phyloP scores from a whole-genome alignment of 2,797 vertebrate genomes.

The Malacoctenus gilli region DNA sequence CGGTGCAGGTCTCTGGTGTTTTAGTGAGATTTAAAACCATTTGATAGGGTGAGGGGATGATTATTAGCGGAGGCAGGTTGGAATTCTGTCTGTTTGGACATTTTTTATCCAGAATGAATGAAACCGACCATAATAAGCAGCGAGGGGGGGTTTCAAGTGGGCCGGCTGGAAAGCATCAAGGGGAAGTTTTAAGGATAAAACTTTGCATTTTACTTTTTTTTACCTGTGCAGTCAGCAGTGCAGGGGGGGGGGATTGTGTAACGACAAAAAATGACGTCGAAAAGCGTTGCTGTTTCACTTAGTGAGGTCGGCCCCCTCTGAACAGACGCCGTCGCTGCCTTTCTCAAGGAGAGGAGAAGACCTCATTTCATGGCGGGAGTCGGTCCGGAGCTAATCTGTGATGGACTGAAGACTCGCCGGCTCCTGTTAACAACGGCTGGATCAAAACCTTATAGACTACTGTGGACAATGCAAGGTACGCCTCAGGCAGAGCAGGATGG shows the following conservation, averaged over 20 bases:
- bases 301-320: constrained; percentile 48
- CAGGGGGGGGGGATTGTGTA: constrained; percentile 50
- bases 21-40: no score
- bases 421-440: constrained; percentile 54
- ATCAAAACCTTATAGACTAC: constrained; percentile 60
- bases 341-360: constrained; percentile 51
- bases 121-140: no score
- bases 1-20: no score
- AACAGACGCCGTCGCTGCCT: constrained; percentile 41
- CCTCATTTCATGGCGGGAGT: constrained; percentile 50
- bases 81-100: no score
- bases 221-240: constrained; percentile 17
- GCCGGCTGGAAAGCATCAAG: no score
- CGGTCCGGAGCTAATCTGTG: constrained; percentile 65
- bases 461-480: constrained; percentile 50
- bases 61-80: no score
- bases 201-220: constrained; percentile 6
- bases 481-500: constrained; percentile 42
- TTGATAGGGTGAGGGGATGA: no score
- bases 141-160: no score
- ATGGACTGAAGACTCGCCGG: constrained; percentile 51
- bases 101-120: no score
- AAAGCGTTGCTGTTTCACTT: constrained; percentile 49
- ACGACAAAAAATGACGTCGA: constrained; percentile 53
- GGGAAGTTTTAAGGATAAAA: neutral